Percentiles rank a stretch among this genome's conserved stretches.
These are phyloP conservation scores for Rhabdomys dilectus DNA, from an alignment of 2,113 vertebrate genomes.

Conservation along the genomic window DNA sequence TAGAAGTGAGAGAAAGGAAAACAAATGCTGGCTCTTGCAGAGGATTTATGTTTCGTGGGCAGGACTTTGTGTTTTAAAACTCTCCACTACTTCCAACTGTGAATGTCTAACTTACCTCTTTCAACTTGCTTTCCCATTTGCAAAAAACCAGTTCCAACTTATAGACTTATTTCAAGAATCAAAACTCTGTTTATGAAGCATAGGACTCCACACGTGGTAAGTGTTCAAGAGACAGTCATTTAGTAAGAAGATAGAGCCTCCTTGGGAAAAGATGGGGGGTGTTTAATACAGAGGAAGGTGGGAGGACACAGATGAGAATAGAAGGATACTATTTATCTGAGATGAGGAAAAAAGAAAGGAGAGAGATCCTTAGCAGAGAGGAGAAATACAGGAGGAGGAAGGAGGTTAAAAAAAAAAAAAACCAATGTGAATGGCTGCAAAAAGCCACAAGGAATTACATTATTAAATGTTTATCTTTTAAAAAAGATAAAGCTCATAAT, in stretches of 20 bases:
- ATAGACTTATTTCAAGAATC: conserved; percentile 6
- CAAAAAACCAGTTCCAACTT: neutral
- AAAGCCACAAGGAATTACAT: neutral
- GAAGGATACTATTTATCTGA: neutral
- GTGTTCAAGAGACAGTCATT: neutral
- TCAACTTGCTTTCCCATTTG: neutral
- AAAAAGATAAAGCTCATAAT: neutral
- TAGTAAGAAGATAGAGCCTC: neutral
- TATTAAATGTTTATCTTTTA: neutral
- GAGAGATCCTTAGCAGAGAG: neutral
- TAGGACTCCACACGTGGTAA: neutral
- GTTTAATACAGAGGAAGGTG: neutral
- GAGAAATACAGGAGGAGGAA: neutral
- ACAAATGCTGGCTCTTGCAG: neutral
- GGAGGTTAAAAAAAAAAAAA: neutral
- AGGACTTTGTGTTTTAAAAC: neutral
- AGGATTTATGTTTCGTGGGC: neutral
- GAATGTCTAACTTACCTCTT: neutral
- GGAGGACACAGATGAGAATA: neutral
- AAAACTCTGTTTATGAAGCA: neutral
- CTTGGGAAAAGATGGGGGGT: neutral
- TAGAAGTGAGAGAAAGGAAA: neutral
- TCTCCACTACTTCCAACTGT: neutral
- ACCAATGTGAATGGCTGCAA: neutral
- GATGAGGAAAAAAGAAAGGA: neutral